Base-by-base conservation (phyloP, 2,888 invertebrate genomes). In the Cephus spinipes region DNA sequence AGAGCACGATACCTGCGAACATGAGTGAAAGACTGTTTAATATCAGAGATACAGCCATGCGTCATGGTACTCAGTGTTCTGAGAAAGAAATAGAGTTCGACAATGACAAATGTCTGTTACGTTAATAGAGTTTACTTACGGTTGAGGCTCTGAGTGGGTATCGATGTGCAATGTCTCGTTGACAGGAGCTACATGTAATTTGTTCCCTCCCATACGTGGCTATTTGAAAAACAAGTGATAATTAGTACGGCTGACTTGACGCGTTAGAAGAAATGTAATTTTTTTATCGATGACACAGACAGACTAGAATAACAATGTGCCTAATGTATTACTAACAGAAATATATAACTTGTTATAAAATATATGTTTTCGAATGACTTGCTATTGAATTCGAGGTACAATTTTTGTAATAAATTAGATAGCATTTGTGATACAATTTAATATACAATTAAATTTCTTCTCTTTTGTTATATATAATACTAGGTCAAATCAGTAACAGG, bases 131-230 rank as follows among this genome's bases (percentile, higher is more conserved):
- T 74, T 73, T 81, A 95, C 96, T 95, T 92, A 97, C 97, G 97
- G 95, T 88, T 97, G 93, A 77, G 97, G 97, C 90, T 97, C 97
- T 36, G 96, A 95, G 87, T 96, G 96, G 76, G 97, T 97, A 89
- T 97, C 97, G 86, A 97, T 96, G 92, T 97, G 97, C 79, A 97
- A 93, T 11, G 96, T 95, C 92, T 97, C 96, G 85, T 95, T 94
- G 87, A 94, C 90, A 77, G 92, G 91, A 23, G 93, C 89, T 77
- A 90, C 87, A 78, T 90, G 89, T 77, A 90, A 81, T 82, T 91
- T 91, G 79, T 83, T 88, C 77, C 90, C 90, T 83, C 88, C 90
- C 86, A 88, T 90, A 83, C 91, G 89, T 84, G 92, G 92, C 92
- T 92, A 82, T 12, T 79, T 33, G 76, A 35, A 73, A 33, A 35